Evolutionary conservation across 2,113 vertebrate genomes (phyloP), one percentile per base, ranked within the genome.

Genomic region (Caretta caretta): DNA sequence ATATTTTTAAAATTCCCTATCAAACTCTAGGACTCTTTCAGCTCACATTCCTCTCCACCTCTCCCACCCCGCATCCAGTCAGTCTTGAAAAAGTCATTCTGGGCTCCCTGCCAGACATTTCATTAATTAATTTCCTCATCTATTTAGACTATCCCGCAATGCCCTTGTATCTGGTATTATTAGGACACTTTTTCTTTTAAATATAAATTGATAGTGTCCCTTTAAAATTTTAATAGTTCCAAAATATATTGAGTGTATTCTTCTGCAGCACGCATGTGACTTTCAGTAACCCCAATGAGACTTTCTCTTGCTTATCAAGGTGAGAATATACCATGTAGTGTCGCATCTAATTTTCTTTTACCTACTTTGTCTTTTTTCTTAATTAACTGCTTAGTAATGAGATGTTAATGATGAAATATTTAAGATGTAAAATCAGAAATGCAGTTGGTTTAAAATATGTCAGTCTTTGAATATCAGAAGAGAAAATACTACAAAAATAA

Each of bases 261-360:
- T 42, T 87, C 80, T 10, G 5, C 95, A 96, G 78, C 10, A 9
- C 8, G 14, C 16, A 5, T 53, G 80, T 92, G 94, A 95, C 90
- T 96, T 97, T 95, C 87, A 96, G 25, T 79, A 97, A n/a, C 86
- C 59, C 51, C 88, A 95, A 97, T 85, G 87, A 72, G n/a, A 97
- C 86, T 96, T 96, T 57, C 12, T 88, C 87, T 87, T 93, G 78
- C 53, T 96, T 87, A 96, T 94, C 97, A 96, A 97, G 93, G 95
- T 97, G 89, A 96, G 95, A 96, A 90, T 91, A 90, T 79, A 48
- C 79, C 78, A 50, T 93, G 24, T 92, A 92, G 54, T 75, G 27
- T 76, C 96, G 89, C 92, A 96, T 87, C 89, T 96, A 85, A 97
- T 97, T 97, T 97, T 92, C 85, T 81, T 92, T 90, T 90, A 83